Evolutionary conservation across 1,140 invertebrate genomes (phyloP).

Genomic region (Anthonomus grandis): DNA sequence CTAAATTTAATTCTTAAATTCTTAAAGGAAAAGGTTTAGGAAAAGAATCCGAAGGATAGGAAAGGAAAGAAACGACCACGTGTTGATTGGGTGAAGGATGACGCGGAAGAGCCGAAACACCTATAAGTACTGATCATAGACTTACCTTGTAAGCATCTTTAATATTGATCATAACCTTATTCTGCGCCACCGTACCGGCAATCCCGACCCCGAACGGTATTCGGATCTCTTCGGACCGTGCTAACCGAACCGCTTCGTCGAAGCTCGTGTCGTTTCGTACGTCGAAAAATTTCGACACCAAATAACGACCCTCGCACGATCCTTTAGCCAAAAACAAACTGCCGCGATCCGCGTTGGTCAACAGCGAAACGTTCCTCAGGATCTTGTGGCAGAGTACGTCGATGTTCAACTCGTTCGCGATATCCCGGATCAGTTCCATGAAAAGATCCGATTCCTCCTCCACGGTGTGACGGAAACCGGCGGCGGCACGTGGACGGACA

Average conservation of each 20-base stretch:
- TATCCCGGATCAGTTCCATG: slow-evolving; percentile 90
- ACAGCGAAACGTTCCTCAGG: slow-evolving; percentile 81
- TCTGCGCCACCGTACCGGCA: slow-evolving; percentile 83
- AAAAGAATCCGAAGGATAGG: no score
- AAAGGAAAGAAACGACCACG: no score
- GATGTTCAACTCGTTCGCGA: slow-evolving; percentile 90
- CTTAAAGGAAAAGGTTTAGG: no score
- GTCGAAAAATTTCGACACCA: slow-evolving; percentile 89
- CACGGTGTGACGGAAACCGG: no score
- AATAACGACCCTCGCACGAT: slow-evolving; percentile 66
- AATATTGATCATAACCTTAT: slow-evolving; percentile 85
- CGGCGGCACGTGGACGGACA: slow-evolving; percentile 41
- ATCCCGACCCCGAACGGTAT: slow-evolving; percentile 91
- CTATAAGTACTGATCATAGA: no score
- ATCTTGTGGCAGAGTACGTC: slow-evolving; percentile 93
- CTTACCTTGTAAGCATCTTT: slow-evolving; percentile 82
- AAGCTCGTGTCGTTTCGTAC: slow-evolving; percentile 83
- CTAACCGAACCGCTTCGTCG: slow-evolving; percentile 69
- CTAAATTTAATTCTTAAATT: no score
- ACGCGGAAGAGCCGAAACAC: no score
- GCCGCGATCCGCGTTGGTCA: slow-evolving; percentile 83
- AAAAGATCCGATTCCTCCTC: slow-evolving; percentile 73
- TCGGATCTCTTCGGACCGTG: slow-evolving; percentile 73
- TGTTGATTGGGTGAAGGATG: no score
- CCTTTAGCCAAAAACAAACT: slow-evolving; percentile 85